Conservation (phyloP, 2,113 vertebrate genomes). For the Pica pica region DNA sequence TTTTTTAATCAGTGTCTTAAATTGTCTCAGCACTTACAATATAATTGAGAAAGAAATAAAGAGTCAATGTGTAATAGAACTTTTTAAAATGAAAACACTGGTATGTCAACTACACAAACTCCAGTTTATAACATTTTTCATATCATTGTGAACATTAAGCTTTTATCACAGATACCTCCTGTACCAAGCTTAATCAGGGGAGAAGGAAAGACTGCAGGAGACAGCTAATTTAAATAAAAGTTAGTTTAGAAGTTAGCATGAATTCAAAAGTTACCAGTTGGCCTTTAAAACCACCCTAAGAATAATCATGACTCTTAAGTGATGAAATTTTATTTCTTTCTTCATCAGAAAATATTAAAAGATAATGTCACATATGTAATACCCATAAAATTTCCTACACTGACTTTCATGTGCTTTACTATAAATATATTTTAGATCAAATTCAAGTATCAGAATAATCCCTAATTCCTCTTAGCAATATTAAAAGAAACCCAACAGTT, state of each 20-base stretch:
- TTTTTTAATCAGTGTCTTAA: background rate
- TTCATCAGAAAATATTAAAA: constrained; percentile 7
- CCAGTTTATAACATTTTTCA: background rate
- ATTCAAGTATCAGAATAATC: background rate
- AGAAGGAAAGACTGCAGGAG: background rate
- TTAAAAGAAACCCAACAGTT: background rate
- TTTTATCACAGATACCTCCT: background rate
- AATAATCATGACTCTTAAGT: background rate
- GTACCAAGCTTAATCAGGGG: background rate
- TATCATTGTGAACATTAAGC: background rate
- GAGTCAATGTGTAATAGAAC: background rate
- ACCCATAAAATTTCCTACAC: background rate
- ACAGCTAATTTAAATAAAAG: background rate
- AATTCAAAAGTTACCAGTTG: background rate
- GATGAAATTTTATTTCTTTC: background rate
- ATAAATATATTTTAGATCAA: background rate
- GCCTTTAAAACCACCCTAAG: background rate
- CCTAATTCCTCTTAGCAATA: background rate
- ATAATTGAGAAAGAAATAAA: background rate
- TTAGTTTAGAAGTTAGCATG: background rate
- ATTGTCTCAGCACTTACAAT: background rate
- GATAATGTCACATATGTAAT: background rate
- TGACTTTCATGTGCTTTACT: background rate
- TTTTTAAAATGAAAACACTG: background rate
- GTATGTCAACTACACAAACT: background rate